Evolutionary conservation across 2,888 invertebrate species (phyloP).

Genomic region (Sphecodes monilicornis): DNA sequence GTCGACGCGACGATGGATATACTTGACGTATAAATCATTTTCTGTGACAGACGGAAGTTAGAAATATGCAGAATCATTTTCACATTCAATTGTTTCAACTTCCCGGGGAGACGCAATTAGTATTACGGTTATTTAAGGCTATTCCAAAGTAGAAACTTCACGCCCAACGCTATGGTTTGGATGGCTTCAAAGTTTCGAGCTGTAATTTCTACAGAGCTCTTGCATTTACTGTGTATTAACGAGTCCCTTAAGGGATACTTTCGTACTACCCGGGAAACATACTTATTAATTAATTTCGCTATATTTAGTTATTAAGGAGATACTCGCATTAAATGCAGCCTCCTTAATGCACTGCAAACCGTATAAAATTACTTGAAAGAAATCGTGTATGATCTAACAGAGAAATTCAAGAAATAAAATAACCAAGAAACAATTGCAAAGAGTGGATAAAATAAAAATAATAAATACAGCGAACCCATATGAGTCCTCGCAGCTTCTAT

Average conservation of each 20-base stretch:
- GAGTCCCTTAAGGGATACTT: slow-evolving; percentile 7
- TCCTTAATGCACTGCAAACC: background rate
- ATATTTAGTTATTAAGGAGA: background rate
- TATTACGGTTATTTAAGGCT: background rate
- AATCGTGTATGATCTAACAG: background rate
- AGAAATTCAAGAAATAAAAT: background rate
- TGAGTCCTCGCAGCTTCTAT: background rate
- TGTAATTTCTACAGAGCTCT: slow-evolving; percentile 13
- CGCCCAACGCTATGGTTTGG: background rate
- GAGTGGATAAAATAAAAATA: background rate
- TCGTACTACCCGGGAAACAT: background rate
- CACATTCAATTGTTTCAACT: background rate
- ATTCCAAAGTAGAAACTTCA: background rate
- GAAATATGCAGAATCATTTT: background rate
- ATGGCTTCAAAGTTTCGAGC: background rate
- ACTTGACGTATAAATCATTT: background rate
- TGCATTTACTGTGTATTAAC: background rate
- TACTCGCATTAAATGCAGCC: background rate
- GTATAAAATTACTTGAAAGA: background rate
- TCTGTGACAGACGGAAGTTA: background rate
- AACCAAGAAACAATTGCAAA: too few relatives aligned
- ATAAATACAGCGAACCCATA: background rate
- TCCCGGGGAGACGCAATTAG: background rate
- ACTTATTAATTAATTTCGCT: slow-evolving; percentile 5
- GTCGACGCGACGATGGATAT: background rate